Conservation (phyloP, 2,113 vertebrate genomes). For the Prinia subflava region DNA sequence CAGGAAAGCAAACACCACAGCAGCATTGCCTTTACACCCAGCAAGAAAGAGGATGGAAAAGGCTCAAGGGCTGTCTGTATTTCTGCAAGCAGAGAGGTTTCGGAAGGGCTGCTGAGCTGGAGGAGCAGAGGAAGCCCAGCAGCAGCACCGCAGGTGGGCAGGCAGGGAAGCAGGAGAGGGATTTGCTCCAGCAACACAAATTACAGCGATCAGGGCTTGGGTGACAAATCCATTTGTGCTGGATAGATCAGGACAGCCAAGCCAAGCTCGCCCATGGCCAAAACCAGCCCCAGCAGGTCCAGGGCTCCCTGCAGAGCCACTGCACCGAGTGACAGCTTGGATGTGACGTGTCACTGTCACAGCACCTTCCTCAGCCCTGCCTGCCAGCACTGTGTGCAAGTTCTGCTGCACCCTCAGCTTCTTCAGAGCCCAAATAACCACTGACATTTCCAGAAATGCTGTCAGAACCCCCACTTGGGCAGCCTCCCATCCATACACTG, state of each 20-base stretch:
- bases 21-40: background rate
- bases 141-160: background rate
- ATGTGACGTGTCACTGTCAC: background rate
- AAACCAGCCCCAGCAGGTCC: background rate
- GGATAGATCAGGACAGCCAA: background rate
- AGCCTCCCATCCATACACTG: background rate
- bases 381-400: rapidly evolving
- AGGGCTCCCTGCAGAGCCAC: background rate
- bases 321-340: background rate
- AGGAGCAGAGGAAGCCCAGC: background rate
- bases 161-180: background rate
- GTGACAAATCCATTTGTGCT: background rate
- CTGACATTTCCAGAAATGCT: background rate
- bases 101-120: background rate
- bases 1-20: background rate
- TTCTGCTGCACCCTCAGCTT: background rate
- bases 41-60: background rate
- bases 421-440: background rate
- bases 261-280: background rate
- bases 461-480: background rate
- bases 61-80: rapidly evolving
- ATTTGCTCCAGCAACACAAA: background rate
- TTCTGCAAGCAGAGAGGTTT: background rate
- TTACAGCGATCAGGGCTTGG: rapidly evolving
- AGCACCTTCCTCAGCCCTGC: background rate